Percentiles rank a stretch among this genome's conserved stretches.
Evolutionary conservation across 2,888 invertebrate genomes (phyloP).

Genomic region (Agrilus biguttatus): DNA sequence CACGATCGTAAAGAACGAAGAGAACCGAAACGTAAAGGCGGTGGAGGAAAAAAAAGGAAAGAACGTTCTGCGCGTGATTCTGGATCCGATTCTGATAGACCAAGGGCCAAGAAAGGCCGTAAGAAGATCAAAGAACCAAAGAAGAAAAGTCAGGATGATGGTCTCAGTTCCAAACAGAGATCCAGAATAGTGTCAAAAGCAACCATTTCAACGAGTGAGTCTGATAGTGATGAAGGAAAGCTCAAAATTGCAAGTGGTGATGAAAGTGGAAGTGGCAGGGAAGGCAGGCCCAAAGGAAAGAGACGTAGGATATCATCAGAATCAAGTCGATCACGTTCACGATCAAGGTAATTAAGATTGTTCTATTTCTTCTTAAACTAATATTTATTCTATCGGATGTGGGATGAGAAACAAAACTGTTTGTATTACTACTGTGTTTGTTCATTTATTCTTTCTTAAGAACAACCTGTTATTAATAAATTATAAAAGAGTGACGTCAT

Average conservation of each 20-base stretch:
- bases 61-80: slow-evolving; percentile 20
- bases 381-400: no score
- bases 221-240: slow-evolving; percentile 45
- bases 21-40: slow-evolving; percentile 22
- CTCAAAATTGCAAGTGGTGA: slow-evolving; percentile 43
- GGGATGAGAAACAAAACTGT: no score
- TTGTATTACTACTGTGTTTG: no score
- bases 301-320: slow-evolving; percentile 45
- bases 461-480: no score
- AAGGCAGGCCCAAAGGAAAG: slow-evolving; percentile 33
- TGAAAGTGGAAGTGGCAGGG: slow-evolving; percentile 32
- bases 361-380: slow-evolving; percentile 13
- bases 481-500: no score
- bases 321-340: slow-evolving; percentile 27
- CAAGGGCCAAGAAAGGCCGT: slow-evolving; percentile 43
- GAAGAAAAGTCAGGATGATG: slow-evolving; percentile 39
- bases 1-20: slow-evolving; percentile 24
- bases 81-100: slow-evolving; percentile 60
- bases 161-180: slow-evolving; percentile 70
- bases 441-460: no score
- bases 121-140: slow-evolving; percentile 21
- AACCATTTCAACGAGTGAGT: slow-evolving; percentile 84
- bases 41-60: slow-evolving; percentile 30
- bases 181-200: slow-evolving; percentile 85
- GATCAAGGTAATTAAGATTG: slow-evolving; percentile 24